Evolutionary conservation across 2,113 vertebrate species (phyloP).

Genomic region (Gallinago undulata): DNA sequence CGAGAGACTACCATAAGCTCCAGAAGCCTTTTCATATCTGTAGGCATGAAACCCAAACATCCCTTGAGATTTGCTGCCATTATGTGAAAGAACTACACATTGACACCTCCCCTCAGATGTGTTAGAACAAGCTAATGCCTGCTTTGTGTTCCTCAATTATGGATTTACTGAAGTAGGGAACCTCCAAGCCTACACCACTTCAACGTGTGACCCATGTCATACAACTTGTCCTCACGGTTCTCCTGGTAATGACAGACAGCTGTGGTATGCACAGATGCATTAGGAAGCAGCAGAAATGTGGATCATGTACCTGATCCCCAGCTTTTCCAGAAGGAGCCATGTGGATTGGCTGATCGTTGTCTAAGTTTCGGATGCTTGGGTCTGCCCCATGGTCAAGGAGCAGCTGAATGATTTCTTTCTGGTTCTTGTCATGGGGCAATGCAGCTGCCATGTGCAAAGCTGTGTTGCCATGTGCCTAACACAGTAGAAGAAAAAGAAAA

Average conservation of each 20-base stretch:
- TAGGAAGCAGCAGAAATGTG: background rate
- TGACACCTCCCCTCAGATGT: background rate
- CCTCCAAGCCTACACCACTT: background rate
- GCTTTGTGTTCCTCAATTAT: background rate
- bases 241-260: background rate
- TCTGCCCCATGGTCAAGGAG: slow-evolving; percentile 64
- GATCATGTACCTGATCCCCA: slow-evolving; percentile 47
- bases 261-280: background rate
- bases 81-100: background rate
- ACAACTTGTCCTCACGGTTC: background rate
- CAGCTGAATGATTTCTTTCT: slow-evolving; percentile 57
- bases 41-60: fast-evolving
- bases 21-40: background rate
- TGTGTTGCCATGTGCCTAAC: slow-evolving; percentile 68
- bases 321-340: slow-evolving; percentile 56
- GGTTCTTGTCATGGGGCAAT: slow-evolving; percentile 32
- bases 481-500: background rate
- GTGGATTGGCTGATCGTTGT: slow-evolving; percentile 66
- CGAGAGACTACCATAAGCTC: background rate
- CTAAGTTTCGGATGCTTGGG: slow-evolving; percentile 59
- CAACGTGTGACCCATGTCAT: background rate
- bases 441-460: slow-evolving; percentile 70
- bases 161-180: background rate
- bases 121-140: background rate
- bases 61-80: background rate